Base-by-base conservation (phyloP, 2,797 vertebrate genomes). In the Gobionotothen gibberifrons region DNA sequence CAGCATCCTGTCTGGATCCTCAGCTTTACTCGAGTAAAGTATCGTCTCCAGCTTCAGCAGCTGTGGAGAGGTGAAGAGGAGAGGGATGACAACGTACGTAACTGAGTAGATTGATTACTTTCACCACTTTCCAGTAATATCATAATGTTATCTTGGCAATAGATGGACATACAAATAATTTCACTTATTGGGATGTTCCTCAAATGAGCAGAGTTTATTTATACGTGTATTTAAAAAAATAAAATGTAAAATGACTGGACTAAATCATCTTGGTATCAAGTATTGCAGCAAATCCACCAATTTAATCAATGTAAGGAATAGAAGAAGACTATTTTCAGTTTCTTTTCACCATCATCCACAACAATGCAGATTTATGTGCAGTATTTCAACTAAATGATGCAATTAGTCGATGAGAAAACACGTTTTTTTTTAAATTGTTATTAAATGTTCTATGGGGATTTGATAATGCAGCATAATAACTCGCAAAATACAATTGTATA, bases 11-110 rank as follows among this genome's bases (percentile, higher is more conserved):
- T 89, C 69, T 3, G 54, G 1, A 1, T 86, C 85, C 1, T 80
- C 79, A 12, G 47, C 66, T 74, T 79, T 90, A 42, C 86, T 94
- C 56, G 93, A 93, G 80, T 93, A 93, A 74, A 96, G 89, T 4
- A 92, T 62, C 0, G 91, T 93, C 84, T 94, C 92, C 83, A 96
- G 55, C 86, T 90, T 94, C 64, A 92, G 74, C 76, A 95, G 84
- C 94, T 95, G 76, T 1, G 15, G 19, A 69, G 6, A 78, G 44
- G 69, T 9, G 13, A 51, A 52, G 19, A 9, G 40, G 11, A 48
- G 9, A 69, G 1, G 6, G 29, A 53, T 15, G 48, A 26, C n/a
- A 40, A 14, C 13, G 16, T 16, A 67, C 52, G 39, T 36, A 9
- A 19, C 4, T 4, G 29, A 17, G 22, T 14, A 46, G n/a, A 16